Base-by-base conservation (phyloP, 2,888 invertebrate species). In the Spisula subtruncata region DNA sequence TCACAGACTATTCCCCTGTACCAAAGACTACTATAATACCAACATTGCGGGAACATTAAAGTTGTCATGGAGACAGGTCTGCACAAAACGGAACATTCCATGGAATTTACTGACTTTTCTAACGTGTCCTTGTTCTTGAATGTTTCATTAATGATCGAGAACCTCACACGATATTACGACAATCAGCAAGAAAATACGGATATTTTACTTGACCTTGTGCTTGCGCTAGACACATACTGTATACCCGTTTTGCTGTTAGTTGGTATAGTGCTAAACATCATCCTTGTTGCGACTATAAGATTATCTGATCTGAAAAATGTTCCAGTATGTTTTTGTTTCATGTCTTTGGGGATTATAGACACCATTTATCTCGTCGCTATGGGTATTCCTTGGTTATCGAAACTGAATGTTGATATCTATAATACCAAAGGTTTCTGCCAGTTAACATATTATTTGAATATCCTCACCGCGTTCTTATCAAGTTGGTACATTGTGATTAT, bases 401-500 rank as follows among this genome's bases (percentile, higher is more conserved):
- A 29, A 10, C 86, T 89, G 41, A 79, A 86, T 46, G 86, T 92
- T 18, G 90, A 94, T 66, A 92, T 94, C 14, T 93, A 94, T 86
- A 92, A 90, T 35, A 89, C 88, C 29, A 91, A 90, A 25, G 94
- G 94, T 14, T 92, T 94, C 80, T 94, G 94, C 81, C 94, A 94
- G 85, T 80, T 93, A 0, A 86, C 93, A 4, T 93, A 93, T 20
- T 94, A 94, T 35, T 88, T 91, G n/a, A 92, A 93, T 86, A 91
- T 92, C 18, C 85, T 94, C 1, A 92, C 93, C 41, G 92, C 92
- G 18, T 94, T 94, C 48, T 71, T 94, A n/a, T 91, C 92, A 60
- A 93, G 93, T 75, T 94, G 94, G 94, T 91, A 90, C 29, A 81
- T 92, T 2, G 93, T 92, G 0, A 89, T 93, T 88, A 41, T 94